These are phyloP conservation scores for Mionectes macconnelli DNA, from an alignment of 2,113 vertebrate species.

Conservation along the genomic window DNA sequence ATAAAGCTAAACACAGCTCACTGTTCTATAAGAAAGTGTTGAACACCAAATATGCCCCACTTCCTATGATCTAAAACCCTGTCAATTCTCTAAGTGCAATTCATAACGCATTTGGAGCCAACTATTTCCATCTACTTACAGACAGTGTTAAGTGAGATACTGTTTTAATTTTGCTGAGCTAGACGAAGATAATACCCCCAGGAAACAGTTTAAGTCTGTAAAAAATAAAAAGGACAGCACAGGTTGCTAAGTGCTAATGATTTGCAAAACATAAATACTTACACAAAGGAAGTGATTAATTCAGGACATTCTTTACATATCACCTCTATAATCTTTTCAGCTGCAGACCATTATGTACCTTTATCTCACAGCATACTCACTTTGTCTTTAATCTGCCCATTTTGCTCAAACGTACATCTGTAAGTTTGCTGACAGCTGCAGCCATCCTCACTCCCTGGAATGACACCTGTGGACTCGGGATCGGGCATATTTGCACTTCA, in stretches of 20 bases:
- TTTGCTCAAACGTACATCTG: background rate
- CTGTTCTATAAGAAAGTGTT: slow-evolving; percentile 55
- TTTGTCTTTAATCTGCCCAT: background rate
- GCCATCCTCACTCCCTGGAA: background rate
- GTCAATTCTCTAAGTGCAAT: background rate
- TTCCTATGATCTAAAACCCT: slow-evolving; percentile 29
- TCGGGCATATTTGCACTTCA: accelerated
- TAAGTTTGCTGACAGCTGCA: background rate
- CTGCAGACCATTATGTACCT: background rate
- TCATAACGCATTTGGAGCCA: background rate
- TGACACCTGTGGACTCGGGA: background rate
- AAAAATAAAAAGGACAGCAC: background rate
- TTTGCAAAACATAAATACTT: background rate
- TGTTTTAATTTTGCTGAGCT: slow-evolving; percentile 36
- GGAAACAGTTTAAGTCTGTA: background rate
- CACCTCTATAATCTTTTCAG: background rate
- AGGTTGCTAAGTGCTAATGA: slow-evolving; percentile 27
- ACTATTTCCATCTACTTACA: background rate
- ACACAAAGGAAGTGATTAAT: slow-evolving; percentile 4
- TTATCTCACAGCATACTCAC: background rate
- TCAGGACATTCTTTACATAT: slow-evolving; percentile 24
- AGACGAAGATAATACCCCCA: background rate
- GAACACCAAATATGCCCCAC: slow-evolving; percentile 16
- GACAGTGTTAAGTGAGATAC: background rate
- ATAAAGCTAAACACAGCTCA: background rate